Conservation (phyloP, 2,113 vertebrate genomes). For the Sylvietta virens region DNA sequence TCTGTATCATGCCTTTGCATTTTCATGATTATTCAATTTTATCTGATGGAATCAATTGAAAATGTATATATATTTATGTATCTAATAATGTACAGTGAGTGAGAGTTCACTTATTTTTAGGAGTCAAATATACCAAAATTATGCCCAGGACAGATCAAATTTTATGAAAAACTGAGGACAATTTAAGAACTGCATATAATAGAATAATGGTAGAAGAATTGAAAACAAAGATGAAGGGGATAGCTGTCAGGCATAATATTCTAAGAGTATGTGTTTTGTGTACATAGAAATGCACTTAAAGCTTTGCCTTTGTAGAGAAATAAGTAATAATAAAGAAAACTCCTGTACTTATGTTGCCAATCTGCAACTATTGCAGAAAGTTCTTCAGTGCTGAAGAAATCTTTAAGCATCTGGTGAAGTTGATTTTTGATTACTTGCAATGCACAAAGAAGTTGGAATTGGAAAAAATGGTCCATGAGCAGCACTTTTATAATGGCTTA, state of each 20-base stretch:
- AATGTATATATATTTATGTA: background rate
- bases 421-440: background rate
- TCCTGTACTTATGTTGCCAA: background rate
- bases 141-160: background rate
- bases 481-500: background rate
- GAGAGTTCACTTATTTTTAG: background rate
- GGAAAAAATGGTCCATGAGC: background rate
- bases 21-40: background rate
- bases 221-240: background rate
- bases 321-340: background rate
- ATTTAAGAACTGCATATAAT: background rate
- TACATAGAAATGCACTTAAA: background rate
- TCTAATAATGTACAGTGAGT: background rate
- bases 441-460: background rate
- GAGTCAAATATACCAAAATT: background rate
- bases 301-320: background rate
- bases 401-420: background rate
- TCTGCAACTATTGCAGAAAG: background rate
- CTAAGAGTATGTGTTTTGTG: background rate
- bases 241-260: background rate
- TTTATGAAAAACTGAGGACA: background rate
- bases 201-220: background rate
- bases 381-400: background rate
- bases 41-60: background rate
- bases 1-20: background rate